These are phyloP conservation scores for Athripsodes cinereus DNA, from an alignment of 2,888 invertebrate genomes.

Conservation along the genomic window DNA sequence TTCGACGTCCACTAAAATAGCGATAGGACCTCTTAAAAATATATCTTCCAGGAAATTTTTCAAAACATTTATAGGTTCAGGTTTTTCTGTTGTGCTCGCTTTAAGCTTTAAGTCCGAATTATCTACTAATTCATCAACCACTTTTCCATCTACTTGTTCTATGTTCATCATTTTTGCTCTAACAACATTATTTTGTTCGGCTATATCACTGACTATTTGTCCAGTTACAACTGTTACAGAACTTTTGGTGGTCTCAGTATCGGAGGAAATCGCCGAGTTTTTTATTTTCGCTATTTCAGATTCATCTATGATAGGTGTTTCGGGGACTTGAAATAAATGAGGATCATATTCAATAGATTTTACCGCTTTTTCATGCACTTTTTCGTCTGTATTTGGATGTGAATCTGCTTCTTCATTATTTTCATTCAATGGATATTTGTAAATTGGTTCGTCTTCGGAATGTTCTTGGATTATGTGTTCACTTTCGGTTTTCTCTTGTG, in stretches of 20 bases:
- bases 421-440: not conserved
- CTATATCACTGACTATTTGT: not conserved
- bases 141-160: not conserved
- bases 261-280: not conserved
- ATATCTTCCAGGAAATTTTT: conserved; percentile 43
- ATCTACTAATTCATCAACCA: not conserved
- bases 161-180: not conserved
- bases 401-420: not conserved
- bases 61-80: conserved; percentile 33
- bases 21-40: conserved; percentile 44
- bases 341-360: not conserved
- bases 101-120: not conserved
- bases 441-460: conserved; percentile 5
- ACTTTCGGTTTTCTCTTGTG: not conserved
- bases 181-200: not conserved
- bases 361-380: not conserved
- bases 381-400: not conserved
- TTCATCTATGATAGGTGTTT: not conserved
- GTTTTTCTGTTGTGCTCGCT: conserved; percentile 5
- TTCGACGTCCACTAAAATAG: conserved; percentile 43
- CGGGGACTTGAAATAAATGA: not conserved
- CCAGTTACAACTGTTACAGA: not conserved
- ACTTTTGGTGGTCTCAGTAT: not conserved
- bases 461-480: not conserved
- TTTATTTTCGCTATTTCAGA: not conserved